phyloP scores from a whole-genome alignment of 2,888 invertebrate genomes.

The Chloromyia formosa region DNA sequence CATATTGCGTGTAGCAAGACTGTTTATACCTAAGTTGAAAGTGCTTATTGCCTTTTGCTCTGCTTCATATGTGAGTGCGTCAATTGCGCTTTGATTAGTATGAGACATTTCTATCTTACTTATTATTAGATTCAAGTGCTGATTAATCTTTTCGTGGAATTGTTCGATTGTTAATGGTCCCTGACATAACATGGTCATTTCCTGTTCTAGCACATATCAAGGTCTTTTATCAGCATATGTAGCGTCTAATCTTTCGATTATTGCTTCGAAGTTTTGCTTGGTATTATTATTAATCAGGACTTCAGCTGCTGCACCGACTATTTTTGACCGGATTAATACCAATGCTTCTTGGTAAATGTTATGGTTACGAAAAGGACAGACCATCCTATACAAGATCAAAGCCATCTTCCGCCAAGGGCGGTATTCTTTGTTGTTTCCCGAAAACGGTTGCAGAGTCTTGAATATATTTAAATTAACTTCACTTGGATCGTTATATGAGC shows the following conservation, averaged over 20 bases:
- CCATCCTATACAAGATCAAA: not conserved
- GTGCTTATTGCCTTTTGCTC: no score
- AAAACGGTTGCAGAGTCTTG: not conserved
- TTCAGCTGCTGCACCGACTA: conserved; percentile 6
- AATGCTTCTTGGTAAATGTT: not conserved
- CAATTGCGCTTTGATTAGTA: not conserved
- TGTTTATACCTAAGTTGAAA: not conserved
- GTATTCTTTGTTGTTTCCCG: not conserved
- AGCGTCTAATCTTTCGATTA: not conserved
- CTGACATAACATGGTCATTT: not conserved
- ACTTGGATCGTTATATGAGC: no score
- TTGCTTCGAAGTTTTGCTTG: conserved; percentile 12
- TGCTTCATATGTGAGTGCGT: not conserved
- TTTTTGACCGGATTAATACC: not conserved
- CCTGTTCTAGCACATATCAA: not conserved
- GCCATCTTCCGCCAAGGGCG: conserved; percentile 1
- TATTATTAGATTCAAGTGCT: not conserved
- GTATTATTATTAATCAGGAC: conserved; percentile 9
- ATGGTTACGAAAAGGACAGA: not conserved
- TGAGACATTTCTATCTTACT: no score
- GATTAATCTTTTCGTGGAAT: not conserved
- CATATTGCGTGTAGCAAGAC: not conserved
- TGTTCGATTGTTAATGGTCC: not conserved
- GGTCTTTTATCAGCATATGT: conserved; percentile 18
- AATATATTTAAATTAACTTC: no score